Base-by-base conservation (phyloP, 2,888 invertebrate species). In the Caenorhabditis sp. region DNA sequence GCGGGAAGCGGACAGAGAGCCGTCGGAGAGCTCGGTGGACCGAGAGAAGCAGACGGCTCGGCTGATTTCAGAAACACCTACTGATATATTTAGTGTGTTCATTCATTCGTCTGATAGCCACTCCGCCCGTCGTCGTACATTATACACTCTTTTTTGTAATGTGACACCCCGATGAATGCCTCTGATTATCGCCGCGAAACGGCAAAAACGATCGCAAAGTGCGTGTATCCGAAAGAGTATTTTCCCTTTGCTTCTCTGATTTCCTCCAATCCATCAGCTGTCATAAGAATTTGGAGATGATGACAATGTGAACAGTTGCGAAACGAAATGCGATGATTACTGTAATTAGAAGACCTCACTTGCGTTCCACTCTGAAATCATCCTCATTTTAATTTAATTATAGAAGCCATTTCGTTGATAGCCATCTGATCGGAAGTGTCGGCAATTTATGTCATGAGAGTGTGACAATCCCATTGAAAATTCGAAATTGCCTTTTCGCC, bases 21-120 rank as follows among this genome's bases (percentile, higher is more conserved):
- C 53, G 37, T 15, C 46, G 53, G 53, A 24, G 45, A 63, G 22
- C 27, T 8, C 22, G 43, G 5, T n/a, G 43, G 43, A 7, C 4
- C 17, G 11, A 22, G 59, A 68, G 58, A 35, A 41, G 41, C 58
- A 68, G 68, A 41, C 37, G 55, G 48, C 37, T 55, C 56, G 20
- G 58, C 48, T 52, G 68, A 68, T 68, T 68, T 68, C 68, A 68
- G 68, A 68, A 68, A 68, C 68, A 59, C 68, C 68, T 68, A 59
- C 68, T 68, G 58, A 68, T 68, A 68, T 45, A 65, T 65, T 37
- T 52, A 50, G 48, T 56, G 66, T 66, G 66, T 68, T 68, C 68
- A 53, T 53, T 48, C 46, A 43, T 56, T 41, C 66, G 48, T 30
- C 50, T 68, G 68, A 68, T 68, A 68, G 68, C 58, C 68, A 26